Conservation (phyloP, 2,888 invertebrate species). For the Leptogaster cylindrica region DNA sequence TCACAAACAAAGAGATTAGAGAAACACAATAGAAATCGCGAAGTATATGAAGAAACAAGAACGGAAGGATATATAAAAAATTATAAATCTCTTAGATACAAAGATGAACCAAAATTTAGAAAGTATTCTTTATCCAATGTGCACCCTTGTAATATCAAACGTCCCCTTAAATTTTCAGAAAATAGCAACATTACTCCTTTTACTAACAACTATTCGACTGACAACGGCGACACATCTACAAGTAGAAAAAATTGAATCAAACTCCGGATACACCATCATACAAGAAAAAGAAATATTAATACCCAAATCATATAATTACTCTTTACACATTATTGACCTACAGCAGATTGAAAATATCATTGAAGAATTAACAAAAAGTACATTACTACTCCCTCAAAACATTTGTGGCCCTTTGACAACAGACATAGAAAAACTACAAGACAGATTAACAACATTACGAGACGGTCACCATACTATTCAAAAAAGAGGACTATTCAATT, state of each 20-base stretch:
- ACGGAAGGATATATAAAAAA: background rate
- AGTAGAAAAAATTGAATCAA: background rate
- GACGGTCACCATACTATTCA: conserved; percentile 31
- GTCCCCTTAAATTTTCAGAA: conserved; percentile 23
- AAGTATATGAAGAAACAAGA: conserved; percentile 20
- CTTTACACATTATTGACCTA: background rate
- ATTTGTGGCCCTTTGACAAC: background rate
- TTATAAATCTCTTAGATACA: conserved; percentile 25
- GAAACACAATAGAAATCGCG: conserved; percentile 5
- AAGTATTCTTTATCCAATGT: conserved; percentile 1
- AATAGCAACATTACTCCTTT: background rate
- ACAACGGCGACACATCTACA: background rate
- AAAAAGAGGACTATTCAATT: conserved; percentile 43
- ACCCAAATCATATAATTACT: background rate
- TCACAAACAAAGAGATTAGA: conserved; percentile 17
- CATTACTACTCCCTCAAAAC: background rate
- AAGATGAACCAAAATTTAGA: conserved; percentile 31
- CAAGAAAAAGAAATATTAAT: background rate
- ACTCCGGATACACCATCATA: background rate
- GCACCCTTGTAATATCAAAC: conserved; percentile 8
- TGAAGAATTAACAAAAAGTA: background rate
- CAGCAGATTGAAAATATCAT: background rate
- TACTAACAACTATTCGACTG: no score
- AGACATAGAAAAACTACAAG: background rate
- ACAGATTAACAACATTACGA: background rate